Evolutionary conservation across 2,888 invertebrate species (phyloP), one percentile per base, ranked within the genome.

Genomic region (Trissonchulus latispiculum): DNA sequence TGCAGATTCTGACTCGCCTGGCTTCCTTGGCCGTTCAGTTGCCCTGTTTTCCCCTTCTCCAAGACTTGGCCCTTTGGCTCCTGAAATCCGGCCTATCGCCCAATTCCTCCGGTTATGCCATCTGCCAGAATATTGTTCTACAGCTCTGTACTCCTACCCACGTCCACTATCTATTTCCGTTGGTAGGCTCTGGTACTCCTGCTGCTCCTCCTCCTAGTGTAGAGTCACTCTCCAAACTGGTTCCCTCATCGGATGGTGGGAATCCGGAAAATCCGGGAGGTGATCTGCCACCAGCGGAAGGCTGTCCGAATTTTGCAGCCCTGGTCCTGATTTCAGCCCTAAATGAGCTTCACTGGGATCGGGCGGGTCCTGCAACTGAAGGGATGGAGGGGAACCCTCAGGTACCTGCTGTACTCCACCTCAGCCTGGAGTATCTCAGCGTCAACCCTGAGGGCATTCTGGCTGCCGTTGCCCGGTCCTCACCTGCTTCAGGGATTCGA

Each of bases 51-150:
- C 36, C 66, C 15, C 66, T 74, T 8, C 67, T 74, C 35, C 69
- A 74, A 23, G 48, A 74, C 29, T 74, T 75, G 29, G 74, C 74
- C 1, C 68, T 31, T 32, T 74, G 75, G 75, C 74, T 74, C 28
- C 33, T 37, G 29, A 75, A 69, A 29, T 48, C 48, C 23, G 48
- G 48, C 8, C 8, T 48, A 15, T 23, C 48, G 8, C 48, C 48
- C 8, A 48, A 48, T 15, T 48, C 48, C 48, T 48, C 48, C 48
- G 48, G 48, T 15, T 48, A 48, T 23, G 8, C 23, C 8, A 48
- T 48, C 23, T 48, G 48, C 48, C 48, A 48, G 23, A 48, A 48
- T 48, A 48, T 48, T 23, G 8, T 48, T 23, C 48, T 8, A 48
- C 48, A 48, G 23, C 48, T 48, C 8, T 48, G 48, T 48, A 48